A percentile compares a stretch with the other conserved stretches of the same genome.
Evolutionary conservation across 2,113 vertebrate genomes (phyloP).

Genomic region (Grammomys surdaster): DNA sequence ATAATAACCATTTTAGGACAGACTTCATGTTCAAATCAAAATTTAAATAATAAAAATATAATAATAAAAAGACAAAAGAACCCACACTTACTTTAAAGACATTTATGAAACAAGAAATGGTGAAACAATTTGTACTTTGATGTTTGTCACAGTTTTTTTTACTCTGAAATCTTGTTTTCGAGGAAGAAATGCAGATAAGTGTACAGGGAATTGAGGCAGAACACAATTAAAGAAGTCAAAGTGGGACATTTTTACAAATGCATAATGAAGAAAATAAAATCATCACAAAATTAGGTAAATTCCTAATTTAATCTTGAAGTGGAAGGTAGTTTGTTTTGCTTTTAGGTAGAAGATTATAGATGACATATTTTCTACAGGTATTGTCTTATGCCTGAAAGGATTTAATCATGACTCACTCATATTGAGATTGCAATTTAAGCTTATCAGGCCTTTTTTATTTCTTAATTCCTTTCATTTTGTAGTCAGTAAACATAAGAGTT

Average conservation of each 20-base stretch:
- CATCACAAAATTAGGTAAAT: background rate
- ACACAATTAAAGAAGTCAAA: conserved; percentile 9
- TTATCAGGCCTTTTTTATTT: background rate
- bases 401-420: conserved; percentile 49
- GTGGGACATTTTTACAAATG: conserved; percentile 16
- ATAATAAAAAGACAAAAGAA: background rate
- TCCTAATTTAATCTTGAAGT: conserved; percentile 30
- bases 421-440: conserved; percentile 40
- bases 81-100: background rate
- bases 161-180: background rate
- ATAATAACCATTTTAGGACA: background rate
- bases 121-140: conserved; percentile 15
- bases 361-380: background rate
- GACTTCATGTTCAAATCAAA: background rate
- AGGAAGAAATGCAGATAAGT: conserved; percentile 35
- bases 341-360: background rate
- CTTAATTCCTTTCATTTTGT: conserved; percentile 13
- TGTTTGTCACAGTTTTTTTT: conserved; percentile 35
- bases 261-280: conserved; percentile 43
- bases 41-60: background rate
- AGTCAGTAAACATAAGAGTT: background rate
- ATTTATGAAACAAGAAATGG: conserved; percentile 24
- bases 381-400: conserved; percentile 5
- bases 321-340: background rate
- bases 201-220: background rate